These are phyloP conservation scores for Aurelia coerulea DNA, from an alignment of 30 jellyfish, hydroid and myxozoan genomes.

Conservation along the genomic window DNA sequence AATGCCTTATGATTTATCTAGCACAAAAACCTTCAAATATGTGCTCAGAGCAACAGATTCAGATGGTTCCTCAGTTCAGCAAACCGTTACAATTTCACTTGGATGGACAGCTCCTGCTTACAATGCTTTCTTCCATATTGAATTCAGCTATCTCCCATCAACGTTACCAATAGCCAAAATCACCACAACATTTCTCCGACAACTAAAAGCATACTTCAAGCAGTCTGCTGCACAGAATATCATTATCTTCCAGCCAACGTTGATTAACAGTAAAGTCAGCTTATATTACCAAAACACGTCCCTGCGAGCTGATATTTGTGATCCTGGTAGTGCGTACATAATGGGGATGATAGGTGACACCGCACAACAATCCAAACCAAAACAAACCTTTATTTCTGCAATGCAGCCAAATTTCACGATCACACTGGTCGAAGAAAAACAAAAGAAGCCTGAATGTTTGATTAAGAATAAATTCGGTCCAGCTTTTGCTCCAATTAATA, in stretches of 20 bases:
- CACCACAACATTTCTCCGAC: conserved; percentile 23
- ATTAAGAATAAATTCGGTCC: conserved; percentile 64
- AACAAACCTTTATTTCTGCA: conserved; percentile 12
- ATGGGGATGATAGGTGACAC: conserved; percentile 28
- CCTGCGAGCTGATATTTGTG: conserved; percentile 60
- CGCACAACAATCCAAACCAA: conserved; percentile 37
- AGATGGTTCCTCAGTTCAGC: conserved; percentile 37
- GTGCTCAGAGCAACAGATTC: conserved; percentile 64
- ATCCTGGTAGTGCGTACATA: conserved; percentile 43
- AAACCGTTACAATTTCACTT: conserved; percentile 13
- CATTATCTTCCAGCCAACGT: conserved; percentile 43
- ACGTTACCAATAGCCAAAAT: conserved; percentile 59
- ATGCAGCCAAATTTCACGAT: conserved; percentile 75
- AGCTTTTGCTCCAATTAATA: neutral
- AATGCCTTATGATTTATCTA: conserved; percentile 53
- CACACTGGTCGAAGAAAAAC: conserved; percentile 36
- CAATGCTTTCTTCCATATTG: conserved; percentile 31
- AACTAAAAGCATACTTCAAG: conserved; percentile 52
- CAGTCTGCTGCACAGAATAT: conserved; percentile 39
- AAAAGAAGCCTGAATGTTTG: conserved; percentile 21
- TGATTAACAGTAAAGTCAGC: conserved; percentile 40
- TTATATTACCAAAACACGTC: conserved; percentile 70
- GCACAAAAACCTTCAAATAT: conserved; percentile 20
- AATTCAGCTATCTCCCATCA: conserved; percentile 20
- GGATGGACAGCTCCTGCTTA: conserved; percentile 63